Evolutionary conservation across 2,888 invertebrate genomes (phyloP), one percentile per base, ranked within the genome.

Genomic region (Mellilla xanthometata): DNA sequence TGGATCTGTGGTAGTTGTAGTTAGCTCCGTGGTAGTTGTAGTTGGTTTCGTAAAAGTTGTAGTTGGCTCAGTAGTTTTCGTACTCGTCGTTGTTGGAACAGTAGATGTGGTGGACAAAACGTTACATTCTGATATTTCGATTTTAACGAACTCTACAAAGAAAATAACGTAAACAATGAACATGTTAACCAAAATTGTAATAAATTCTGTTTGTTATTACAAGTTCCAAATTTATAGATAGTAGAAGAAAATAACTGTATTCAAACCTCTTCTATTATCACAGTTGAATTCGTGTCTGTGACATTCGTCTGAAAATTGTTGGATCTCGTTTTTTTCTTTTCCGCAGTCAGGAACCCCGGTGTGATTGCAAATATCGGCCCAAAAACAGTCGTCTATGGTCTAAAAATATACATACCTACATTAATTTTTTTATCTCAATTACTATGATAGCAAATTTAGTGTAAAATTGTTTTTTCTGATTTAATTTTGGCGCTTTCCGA

Each of bases 281-380:
- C 85, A 86, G 32, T 84, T 84, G 48, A 69, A 75, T 56, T 85
- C 84, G 29, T 60, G 59, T 65, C 82, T 67, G 33, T 81, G 76
- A 51, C 85, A 85, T 9, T 70, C 65, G 27, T 85, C 85, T 19
- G 75, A 38, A 61, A 86, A 86, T 52, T 66, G 62, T 3, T 49
- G 49, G n/a, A 42, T 39, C 24, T 56, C 36, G 0, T 11, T 43
- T 10, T 46, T 52, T 28, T 76, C 64, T 32, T 60, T 40, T 0
- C 72, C 84, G 59, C 85, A 85, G 36, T 66, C 34, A 0, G 65
- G 28, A 10, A 49, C 38, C 53, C 71, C 63, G 2, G 81, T 80
- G 39, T 85, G 84, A 19, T 81, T 81, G 39, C 84, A 85, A 11
- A 56, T 49, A 15, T 54, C 59, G n/a, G 83, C 65, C 24, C 24